Conservation (phyloP, 2,113 vertebrate genomes). For the Ceratotherium simum region DNA sequence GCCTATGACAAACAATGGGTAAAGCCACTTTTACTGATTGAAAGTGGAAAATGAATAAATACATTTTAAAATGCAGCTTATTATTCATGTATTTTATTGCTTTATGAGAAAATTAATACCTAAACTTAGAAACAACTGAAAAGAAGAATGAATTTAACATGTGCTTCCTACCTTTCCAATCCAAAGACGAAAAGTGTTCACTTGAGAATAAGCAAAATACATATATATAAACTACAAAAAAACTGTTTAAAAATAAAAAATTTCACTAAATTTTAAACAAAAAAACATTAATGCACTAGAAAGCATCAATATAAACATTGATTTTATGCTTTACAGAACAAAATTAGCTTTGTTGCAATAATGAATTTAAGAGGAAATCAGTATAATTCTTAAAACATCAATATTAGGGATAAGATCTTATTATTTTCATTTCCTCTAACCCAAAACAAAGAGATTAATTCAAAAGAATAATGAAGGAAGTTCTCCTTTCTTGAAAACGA, state of each 20-base stretch:
- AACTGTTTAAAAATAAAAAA: not conserved
- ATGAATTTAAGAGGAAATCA: not conserved
- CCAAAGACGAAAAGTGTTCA: not conserved
- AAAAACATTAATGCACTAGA: not conserved
- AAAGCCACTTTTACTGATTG: not conserved
- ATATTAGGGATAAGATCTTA: not conserved
- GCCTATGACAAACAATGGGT: not conserved
- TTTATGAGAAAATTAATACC: not conserved
- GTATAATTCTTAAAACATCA: not conserved
- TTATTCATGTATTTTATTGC: not conserved
- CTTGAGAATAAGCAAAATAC: not conserved
- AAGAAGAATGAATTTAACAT: not conserved
- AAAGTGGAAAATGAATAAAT: not conserved
- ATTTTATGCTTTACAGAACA: slow-evolving; percentile 58
- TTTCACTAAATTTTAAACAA: slow-evolving; percentile 32
- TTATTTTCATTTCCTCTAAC: not conserved
- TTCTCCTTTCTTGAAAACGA: not conserved
- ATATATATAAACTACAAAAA: not conserved
- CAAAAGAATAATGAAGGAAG: not conserved
- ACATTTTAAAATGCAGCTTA: not conserved
- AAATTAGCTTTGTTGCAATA: slow-evolving; percentile 52
- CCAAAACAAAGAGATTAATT: not conserved
- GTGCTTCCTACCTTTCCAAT: not conserved
- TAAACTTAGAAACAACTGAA: not conserved
- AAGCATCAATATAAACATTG: not conserved